Base-by-base conservation (phyloP, 2,888 invertebrate genomes). In the Eulithis testata region DNA sequence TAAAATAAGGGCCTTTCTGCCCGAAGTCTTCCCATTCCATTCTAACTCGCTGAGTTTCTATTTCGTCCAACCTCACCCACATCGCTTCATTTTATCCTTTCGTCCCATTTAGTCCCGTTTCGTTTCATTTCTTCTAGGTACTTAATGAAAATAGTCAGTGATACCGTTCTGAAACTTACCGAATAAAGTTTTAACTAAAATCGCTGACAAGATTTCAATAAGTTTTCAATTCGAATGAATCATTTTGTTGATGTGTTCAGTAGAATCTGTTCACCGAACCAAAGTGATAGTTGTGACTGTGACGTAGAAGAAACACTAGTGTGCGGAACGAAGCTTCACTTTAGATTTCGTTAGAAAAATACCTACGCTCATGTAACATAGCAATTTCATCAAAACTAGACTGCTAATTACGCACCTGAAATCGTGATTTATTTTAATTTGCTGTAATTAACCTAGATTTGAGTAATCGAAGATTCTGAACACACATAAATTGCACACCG, bases 211-310 rank as follows among this genome's bases (percentile, higher is more conserved):
- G 47, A 21, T 60, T 60, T 52, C 51, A 60, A 53, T 54, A 61
- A 52, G 56, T 63, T 63, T 57, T 44, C 57, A 63, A 44, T 52
- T 57, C 12, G 47, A 63, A 63, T 52, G 31, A 57, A 53, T 63
- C 45, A 56, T 44, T 50, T 31, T 27, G 43, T 14, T 40, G 27
- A 44, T 14, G 50, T 45, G 40, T 51, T 62, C 57, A n/a, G 27
- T 37, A 57, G 43, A 56, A 49, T 49, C n/a, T 62, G 31, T 50
- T 45, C 61, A 43, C 43, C 14, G 50, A 56, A 60, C 53, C 43
- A 43, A 31, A 11, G 55, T 49, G 50, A 62, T 52, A 49, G 49
- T 50, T 43, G 51, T 14, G 52, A 6, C 47, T 37, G 31, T n/a
- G 54, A 11, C 12, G 43, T 14, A 12, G 50, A 11, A 21, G 14